Evolutionary conservation across 2,888 invertebrate genomes (phyloP).

Genomic region (Diarsia rubi): DNA sequence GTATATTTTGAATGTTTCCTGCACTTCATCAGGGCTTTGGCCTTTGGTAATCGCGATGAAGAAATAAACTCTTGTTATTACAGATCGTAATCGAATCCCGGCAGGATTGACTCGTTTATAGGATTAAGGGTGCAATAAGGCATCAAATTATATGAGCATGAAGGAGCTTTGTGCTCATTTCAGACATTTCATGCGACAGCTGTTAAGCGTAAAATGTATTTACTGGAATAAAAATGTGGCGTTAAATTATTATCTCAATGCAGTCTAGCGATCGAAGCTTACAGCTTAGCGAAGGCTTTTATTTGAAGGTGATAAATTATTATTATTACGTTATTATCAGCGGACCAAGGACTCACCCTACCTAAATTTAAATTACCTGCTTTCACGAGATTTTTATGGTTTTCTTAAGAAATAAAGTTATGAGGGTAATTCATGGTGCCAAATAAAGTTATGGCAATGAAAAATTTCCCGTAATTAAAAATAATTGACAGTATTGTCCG

Average conservation of each 20-base stretch:
- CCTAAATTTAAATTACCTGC: slow-evolving; percentile 36
- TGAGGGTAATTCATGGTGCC: slow-evolving; percentile 2
- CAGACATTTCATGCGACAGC: slow-evolving; percentile 30
- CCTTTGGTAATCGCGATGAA: slow-evolving; percentile 19
- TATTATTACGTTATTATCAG: slow-evolving; percentile 29
- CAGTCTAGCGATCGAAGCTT: slow-evolving; percentile 10
- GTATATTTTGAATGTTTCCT: slow-evolving; percentile 30
- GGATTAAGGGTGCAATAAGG: slow-evolving; percentile 45
- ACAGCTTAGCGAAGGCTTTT: slow-evolving; percentile 6
- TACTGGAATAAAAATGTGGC: slow-evolving; percentile 10
- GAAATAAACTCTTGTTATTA: slow-evolving; percentile 40
- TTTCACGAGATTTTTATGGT: slow-evolving; percentile 15
- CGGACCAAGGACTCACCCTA: slow-evolving; percentile 21
- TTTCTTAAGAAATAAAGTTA: slow-evolving; percentile 24
- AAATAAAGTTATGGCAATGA: background rate
- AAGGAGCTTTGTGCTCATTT: slow-evolving; percentile 17
- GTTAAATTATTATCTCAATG: slow-evolving; percentile 26
- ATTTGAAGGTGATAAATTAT: slow-evolving; percentile 35
- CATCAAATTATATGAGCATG: slow-evolving; percentile 41
- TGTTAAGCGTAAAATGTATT: slow-evolving; percentile 32
- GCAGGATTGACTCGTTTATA: slow-evolving; percentile 43
- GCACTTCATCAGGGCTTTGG: slow-evolving; percentile 38
- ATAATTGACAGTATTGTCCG: background rate
- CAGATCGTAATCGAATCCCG: slow-evolving; percentile 33
- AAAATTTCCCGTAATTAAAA: background rate